Base-by-base conservation (phyloP, 2,113 vertebrate species). In the Machaerirhynchus nigripectus region DNA sequence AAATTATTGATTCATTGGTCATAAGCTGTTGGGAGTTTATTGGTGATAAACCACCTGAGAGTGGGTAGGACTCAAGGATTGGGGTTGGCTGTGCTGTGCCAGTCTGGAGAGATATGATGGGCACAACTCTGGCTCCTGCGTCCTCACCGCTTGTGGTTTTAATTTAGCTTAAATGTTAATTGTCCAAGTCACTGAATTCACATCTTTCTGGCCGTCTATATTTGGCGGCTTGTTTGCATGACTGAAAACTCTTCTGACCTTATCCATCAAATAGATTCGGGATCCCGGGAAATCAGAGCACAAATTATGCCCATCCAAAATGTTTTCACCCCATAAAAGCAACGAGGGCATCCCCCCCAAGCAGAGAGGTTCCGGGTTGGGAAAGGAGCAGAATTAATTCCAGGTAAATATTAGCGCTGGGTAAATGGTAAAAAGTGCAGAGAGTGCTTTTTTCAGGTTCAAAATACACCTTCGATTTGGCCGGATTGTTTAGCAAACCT, bases 131-230 rank as follows among this genome's bases (percentile, higher is more conserved):
- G 7, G 18, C 63, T 33, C 6, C 0, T 8, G 10, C 18, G 11
- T 55, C 84, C 33, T 90, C 70, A 13, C 68, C 33, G 35, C 35
- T 59, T 56, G 68, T 30, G 6, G 47, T 53, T 90, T 68, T 81
- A 65, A 84, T 94, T 81, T 26, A 69, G 69, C 76, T 87, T 84
- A 78, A 95, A 92, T 88, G 79, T 75, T 96, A 93, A 88, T 91
- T 90, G 89, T 86, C 64, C 52, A 5, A 78, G 64, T 35, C 68
- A 75, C 61, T 40, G 89, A 71, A 90, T 93, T 77, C 84, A 46
- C 61, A 18, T 84, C 30, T 71, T 81, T 74, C 40, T 46, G 68
- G 26, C 33, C 2, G 3, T 50, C 87, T 61, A 2, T 53, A 57
- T 55, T 15, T 17, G 24, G 50, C 76, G 84, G 76, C 49, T 86